Evolutionary conservation across 2,113 vertebrate species (phyloP).

Genomic region (Aviceda subcristata): DNA sequence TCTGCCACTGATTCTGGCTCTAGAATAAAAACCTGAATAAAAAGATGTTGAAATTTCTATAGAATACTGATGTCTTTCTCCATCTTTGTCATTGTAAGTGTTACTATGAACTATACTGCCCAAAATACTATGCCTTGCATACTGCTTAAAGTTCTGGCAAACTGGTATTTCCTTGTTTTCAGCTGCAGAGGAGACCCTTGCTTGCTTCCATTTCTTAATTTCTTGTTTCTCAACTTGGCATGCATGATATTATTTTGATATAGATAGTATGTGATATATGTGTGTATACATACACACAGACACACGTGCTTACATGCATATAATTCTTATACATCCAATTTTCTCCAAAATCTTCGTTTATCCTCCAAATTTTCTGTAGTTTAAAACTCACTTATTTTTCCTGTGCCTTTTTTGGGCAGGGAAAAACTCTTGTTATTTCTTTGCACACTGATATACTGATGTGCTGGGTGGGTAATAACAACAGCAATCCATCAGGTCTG

Average conservation of each 20-base stretch:
- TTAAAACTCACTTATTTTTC: neutral
- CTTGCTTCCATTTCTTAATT: neutral
- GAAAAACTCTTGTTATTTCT: neutral
- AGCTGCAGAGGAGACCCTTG: neutral
- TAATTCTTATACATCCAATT: neutral
- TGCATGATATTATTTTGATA: neutral
- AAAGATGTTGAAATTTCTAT: neutral
- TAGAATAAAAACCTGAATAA: neutral
- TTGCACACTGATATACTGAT: neutral
- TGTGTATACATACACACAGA: fast-evolving
- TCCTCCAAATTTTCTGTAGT: neutral
- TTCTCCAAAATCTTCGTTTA: neutral
- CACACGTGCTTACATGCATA: neutral
- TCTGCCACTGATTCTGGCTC: neutral
- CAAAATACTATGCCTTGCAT: neutral
- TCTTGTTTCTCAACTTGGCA: neutral
- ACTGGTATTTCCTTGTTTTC: neutral
- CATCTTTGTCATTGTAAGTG: neutral
- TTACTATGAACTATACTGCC: neutral
- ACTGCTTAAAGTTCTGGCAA: neutral
- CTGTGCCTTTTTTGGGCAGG: neutral
- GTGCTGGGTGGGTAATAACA: neutral
- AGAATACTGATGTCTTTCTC: neutral
- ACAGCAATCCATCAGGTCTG: neutral
- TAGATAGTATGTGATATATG: neutral